These are phyloP conservation scores for Pteruthius melanotis DNA, from an alignment of 2,113 vertebrate genomes.

Conservation along the genomic window DNA sequence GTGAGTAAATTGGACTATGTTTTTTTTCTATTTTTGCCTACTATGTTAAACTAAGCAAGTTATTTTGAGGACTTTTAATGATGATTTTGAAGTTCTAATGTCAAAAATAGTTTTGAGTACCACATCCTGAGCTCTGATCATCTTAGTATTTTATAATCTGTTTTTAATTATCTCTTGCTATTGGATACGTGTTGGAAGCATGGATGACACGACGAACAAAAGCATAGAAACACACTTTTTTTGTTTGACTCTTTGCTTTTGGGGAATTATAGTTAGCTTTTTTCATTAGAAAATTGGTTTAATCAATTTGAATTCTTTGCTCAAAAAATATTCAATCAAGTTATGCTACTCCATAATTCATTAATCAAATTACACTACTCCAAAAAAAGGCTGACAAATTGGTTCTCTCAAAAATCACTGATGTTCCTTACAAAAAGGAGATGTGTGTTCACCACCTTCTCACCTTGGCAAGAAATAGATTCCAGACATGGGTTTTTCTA, in stretches of 20 bases:
- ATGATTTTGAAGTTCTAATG: not conserved
- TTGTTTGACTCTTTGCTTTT: not conserved
- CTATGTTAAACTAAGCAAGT: not conserved
- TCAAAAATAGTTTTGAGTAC: not conserved
- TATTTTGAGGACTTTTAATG: not conserved
- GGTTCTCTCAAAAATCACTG: not conserved
- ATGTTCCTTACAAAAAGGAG: not conserved
- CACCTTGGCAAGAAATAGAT: not conserved
- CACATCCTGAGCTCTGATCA: not conserved
- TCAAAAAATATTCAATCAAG: not conserved
- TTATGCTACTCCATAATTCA: not conserved
- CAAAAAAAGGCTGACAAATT: not conserved
- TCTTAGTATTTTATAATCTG: not conserved
- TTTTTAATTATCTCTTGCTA: not conserved
- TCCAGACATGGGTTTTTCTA: not conserved
- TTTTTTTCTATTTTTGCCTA: not conserved
- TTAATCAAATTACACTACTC: not conserved
- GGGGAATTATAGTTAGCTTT: not conserved
- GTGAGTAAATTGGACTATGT: not conserved
- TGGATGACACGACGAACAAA: not conserved
- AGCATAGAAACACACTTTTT: rapidly evolving
- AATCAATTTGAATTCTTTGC: not conserved
- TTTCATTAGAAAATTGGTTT: not conserved
- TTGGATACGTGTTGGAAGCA: not conserved
- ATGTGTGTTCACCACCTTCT: not conserved